Conservation (phyloP, 2,113 vertebrate genomes). For the Naja naja region DNA sequence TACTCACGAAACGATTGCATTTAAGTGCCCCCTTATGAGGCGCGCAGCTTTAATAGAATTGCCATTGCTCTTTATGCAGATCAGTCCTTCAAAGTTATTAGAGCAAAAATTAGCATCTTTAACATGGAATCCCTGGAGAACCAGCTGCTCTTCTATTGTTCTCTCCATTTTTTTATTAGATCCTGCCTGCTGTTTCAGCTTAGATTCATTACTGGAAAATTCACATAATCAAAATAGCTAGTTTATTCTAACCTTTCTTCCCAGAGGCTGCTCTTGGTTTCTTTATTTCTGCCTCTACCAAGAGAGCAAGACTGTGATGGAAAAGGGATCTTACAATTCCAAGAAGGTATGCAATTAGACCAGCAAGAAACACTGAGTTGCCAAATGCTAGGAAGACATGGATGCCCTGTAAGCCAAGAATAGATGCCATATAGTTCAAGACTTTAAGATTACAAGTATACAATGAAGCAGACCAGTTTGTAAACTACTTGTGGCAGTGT, state of each 20-base stretch:
- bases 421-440: background rate
- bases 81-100: constrained; percentile 9
- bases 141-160: background rate
- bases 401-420: background rate
- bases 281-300: background rate
- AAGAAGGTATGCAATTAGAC: background rate
- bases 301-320: background rate
- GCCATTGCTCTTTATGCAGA: constrained; percentile 11
- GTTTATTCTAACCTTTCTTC: background rate
- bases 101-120: constrained; percentile 22
- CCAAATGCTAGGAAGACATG: background rate
- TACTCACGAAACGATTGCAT: background rate
- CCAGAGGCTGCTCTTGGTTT: background rate
- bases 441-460: background rate
- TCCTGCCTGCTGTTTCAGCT: background rate
- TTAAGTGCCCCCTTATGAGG: background rate
- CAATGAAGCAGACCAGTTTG: background rate
- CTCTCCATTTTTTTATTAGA: background rate
- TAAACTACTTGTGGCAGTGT: background rate
- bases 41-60: background rate
- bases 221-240: background rate
- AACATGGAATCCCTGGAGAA: constrained; percentile 3
- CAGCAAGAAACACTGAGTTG: background rate
- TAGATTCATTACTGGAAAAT: background rate
- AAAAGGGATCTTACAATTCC: background rate